These are phyloP conservation scores for Steinernema carpocapsae DNA, from an alignment of 2,888 invertebrate genomes.

Conservation along the genomic window DNA sequence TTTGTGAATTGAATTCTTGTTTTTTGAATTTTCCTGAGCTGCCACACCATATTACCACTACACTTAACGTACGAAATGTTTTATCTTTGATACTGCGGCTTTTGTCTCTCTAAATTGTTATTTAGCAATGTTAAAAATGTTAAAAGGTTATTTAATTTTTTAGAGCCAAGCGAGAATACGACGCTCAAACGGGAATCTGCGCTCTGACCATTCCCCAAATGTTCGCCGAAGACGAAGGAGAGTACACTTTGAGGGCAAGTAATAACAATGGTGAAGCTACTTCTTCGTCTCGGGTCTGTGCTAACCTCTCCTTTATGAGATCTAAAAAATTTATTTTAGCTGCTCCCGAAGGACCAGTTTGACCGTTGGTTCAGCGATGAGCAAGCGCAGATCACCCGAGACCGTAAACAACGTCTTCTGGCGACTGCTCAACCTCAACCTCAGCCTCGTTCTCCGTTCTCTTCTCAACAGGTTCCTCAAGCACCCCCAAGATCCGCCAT, in stretches of 20 bases:
- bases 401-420: slow-evolving; percentile 59
- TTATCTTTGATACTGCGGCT: no score
- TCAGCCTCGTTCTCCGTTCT: no score
- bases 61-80: no score
- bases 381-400: slow-evolving; percentile 66
- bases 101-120: no score
- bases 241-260: slow-evolving; percentile 70
- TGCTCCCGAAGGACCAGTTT: slow-evolving; percentile 66
- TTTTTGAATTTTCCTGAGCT: no score
- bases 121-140: no score
- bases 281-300: slow-evolving; percentile 51
- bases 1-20: no score
- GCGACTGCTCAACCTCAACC: slow-evolving; percentile 43
- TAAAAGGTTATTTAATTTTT: no score
- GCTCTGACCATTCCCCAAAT: slow-evolving; percentile 90
- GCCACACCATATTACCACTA: no score
- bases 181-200: slow-evolving; percentile 82
- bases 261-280: slow-evolving; percentile 70
- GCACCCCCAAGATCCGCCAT: not conserved
- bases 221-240: slow-evolving; percentile 85
- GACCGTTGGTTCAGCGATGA: slow-evolving; percentile 70
- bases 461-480: not conserved
- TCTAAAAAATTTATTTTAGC: slow-evolving; percentile 41
- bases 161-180: slow-evolving; percentile 88
- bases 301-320: not conserved